These are phyloP conservation scores for Anniella stebbinsi DNA, from an alignment of 2,797 vertebrate genomes.

Conservation along the genomic window DNA sequence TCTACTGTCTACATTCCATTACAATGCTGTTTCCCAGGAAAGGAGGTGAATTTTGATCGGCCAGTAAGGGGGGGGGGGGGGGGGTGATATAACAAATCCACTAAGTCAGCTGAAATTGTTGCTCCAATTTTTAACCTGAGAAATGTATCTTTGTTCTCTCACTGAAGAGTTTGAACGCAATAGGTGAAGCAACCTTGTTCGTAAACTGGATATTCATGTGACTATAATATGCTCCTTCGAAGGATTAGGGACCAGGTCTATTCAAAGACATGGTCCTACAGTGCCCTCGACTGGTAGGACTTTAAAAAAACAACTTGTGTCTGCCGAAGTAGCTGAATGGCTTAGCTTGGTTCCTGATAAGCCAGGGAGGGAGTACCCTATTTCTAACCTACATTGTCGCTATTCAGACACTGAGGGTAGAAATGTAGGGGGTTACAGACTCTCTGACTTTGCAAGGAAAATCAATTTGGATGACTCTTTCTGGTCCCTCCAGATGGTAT, in stretches of 20 bases:
- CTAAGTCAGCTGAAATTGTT: constrained; percentile 54
- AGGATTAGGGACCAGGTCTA: background rate
- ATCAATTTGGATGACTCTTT: background rate
- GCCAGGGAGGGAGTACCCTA: background rate
- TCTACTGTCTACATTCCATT: constrained; percentile 44
- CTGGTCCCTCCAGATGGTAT: background rate
- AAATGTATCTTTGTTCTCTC: constrained; percentile 41
- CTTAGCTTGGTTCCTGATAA: background rate
- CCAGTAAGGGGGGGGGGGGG: constrained; percentile 45
- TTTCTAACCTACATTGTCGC: background rate
- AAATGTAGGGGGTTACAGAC: background rate
- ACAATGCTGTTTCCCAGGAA: constrained; percentile 41
- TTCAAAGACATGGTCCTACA: background rate
- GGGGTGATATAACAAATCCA: constrained; percentile 51
- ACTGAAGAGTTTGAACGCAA: constrained; percentile 27
- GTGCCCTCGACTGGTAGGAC: constrained; percentile 17
- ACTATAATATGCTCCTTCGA: background rate
- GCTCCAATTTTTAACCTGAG: constrained; percentile 49
- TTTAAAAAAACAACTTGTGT: background rate
- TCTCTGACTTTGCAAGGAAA: background rate
- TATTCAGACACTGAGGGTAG: background rate
- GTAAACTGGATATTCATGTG: constrained; percentile 31
- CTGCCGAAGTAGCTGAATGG: background rate
- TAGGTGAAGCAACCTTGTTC: constrained; percentile 8
- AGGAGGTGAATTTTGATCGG: constrained; percentile 44